Percentiles rank a stretch among this genome's conserved stretches.
These are phyloP conservation scores for Oncorhynchus keta DNA, from an alignment of 2,113 vertebrate species.

Conservation along the genomic window DNA sequence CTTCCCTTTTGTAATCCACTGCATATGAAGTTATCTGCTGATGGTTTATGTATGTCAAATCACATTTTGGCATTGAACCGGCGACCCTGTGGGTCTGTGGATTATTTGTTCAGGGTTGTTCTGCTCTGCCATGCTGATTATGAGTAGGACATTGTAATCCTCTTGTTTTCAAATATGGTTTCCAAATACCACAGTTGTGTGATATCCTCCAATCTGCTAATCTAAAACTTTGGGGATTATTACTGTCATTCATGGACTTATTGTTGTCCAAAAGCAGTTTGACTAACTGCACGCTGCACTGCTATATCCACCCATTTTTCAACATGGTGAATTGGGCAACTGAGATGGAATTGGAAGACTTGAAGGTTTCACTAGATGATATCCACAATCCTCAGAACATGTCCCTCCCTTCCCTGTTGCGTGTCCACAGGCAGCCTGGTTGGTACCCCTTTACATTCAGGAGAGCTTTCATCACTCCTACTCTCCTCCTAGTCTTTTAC, in stretches of 20 bases:
- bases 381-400: not conserved
- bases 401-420: not conserved
- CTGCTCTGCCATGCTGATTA: conserved; percentile 16
- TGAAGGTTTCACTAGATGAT: not conserved
- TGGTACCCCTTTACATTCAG: not conserved
- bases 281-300: conserved; percentile 18
- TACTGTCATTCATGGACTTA: conserved; percentile 1
- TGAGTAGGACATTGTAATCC: conserved; percentile 16
- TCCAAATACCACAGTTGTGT: conserved; percentile 13
- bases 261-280: conserved; percentile 1
- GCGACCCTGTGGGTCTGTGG: not conserved
- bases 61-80: not conserved
- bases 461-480: not conserved
- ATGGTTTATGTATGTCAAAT: not conserved
- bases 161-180: conserved; percentile 12
- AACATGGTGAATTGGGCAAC: conserved; percentile 47
- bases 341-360: conserved; percentile 11
- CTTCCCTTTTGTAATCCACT: not conserved
- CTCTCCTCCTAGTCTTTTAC: not conserved
- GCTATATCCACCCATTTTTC: conserved; percentile 10
- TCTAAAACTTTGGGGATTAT: not conserved
- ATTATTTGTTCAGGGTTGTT: conserved; percentile 13
- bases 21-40: not conserved
- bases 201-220: conserved; percentile 20
- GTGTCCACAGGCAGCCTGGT: not conserved